A percentile compares a stretch with the other conserved stretches of the same genome.
Conservation (phyloP, 2,113 vertebrate genomes). For the Chamaetylas fuelleborni region DNA sequence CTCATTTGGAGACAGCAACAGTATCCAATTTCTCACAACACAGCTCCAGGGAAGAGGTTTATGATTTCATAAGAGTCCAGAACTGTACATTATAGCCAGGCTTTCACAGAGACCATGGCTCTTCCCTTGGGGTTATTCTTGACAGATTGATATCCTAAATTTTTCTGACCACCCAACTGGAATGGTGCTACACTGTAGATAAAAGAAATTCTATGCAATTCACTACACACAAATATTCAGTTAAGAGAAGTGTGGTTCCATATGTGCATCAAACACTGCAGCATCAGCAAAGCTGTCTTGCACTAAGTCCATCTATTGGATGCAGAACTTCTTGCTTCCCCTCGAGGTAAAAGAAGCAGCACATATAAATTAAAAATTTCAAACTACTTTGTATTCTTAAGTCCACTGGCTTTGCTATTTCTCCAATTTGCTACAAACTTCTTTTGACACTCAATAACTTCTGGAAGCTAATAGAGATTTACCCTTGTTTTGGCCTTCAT, state of each 20-base stretch:
- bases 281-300: not conserved
- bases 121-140: not conserved
- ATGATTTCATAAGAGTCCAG: not conserved
- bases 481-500: slow-evolving; percentile 96
- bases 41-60: not conserved
- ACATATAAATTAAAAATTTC: not conserved
- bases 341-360: not conserved
- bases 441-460: not conserved
- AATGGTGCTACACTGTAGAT: not conserved
- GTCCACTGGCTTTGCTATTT: not conserved
- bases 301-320: not conserved
- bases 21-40: not conserved
- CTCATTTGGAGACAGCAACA: not conserved
- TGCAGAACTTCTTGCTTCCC: not conserved
- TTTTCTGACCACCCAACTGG: not conserved
- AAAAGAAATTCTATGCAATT: not conserved
- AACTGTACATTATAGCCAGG: not conserved
- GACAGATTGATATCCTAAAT: not conserved
- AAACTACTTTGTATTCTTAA: not conserved
- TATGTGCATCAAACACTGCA: not conserved
- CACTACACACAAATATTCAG: not conserved
- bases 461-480: slow-evolving; percentile 41
- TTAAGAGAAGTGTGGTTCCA: not conserved
- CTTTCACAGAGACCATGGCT: not conserved
- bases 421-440: not conserved